These are phyloP conservation scores for Epicauta chinensis DNA, from an alignment of 1,140 invertebrate genomes.

Conservation along the genomic window DNA sequence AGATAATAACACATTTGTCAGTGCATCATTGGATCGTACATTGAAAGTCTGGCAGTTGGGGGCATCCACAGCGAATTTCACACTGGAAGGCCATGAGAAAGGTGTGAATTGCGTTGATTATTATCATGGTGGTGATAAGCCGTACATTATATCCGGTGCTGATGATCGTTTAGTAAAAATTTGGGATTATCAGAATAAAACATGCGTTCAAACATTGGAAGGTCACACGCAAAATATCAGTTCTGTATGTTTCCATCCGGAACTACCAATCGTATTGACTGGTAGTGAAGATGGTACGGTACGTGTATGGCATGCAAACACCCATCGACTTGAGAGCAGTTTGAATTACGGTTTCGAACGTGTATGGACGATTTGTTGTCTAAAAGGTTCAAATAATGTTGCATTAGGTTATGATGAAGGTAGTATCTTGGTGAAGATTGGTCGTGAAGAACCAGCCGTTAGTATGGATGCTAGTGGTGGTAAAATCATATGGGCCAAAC, in stretches of 20 bases:
- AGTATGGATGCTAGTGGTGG: conserved; percentile 98
- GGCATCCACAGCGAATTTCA: conserved; percentile 96
- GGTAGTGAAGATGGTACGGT: conserved; percentile 97
- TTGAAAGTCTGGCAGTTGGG: conserved; percentile 79
- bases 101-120: conserved; percentile 99
- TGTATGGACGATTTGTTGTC: conserved; percentile 95
- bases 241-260: conserved; percentile 90
- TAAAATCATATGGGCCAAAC: conserved; percentile 98
- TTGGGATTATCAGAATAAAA: conserved; percentile 99
- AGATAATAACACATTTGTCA: conserved; percentile 99
- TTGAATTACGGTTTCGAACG: conserved; percentile 97
- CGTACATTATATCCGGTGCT: conserved; percentile 97
- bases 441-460: conserved; percentile 96
- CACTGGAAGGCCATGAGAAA: conserved; percentile 96
- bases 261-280: conserved; percentile 93
- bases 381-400: conserved; percentile 95
- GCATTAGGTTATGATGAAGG: conserved; percentile 95
- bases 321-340: conserved; percentile 92
- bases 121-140: conserved; percentile 97
- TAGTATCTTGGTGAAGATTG: conserved; percentile 95
- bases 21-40: conserved; percentile 94
- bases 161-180: conserved; percentile 98
- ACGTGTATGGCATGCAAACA: conserved; percentile 96
- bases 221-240: conserved; percentile 96
- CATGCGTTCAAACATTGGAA: conserved; percentile 97